A percentile compares a stretch with the other conserved stretches of the same genome.
Evolutionary conservation across 2,888 invertebrate species (phyloP).

Genomic region (Gordius sp.): DNA sequence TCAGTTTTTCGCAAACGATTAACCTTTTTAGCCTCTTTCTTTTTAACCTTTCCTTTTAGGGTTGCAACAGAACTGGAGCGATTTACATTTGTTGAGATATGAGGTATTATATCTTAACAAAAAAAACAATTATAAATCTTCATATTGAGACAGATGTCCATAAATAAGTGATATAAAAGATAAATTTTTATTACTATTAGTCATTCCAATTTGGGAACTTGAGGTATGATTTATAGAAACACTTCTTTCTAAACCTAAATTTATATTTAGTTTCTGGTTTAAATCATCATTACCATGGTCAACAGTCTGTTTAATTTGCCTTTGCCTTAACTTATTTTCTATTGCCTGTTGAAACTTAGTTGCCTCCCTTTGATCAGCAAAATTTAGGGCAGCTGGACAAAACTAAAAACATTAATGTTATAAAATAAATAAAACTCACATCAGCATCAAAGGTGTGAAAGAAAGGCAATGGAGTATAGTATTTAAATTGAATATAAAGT

Average conservation of each 20-base stretch:
- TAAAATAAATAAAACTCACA: constrained; percentile 3
- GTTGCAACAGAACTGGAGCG: not conserved
- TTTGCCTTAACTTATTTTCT: constrained; percentile 5
- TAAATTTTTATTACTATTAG: too few relatives aligned
- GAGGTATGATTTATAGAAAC: too few relatives aligned
- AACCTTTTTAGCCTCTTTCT: constrained; percentile 1
- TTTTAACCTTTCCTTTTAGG: not conserved
- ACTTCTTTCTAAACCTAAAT: too few relatives aligned
- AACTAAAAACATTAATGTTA: constrained; percentile 3
- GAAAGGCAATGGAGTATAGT: constrained; percentile 8
- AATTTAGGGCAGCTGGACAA: constrained; percentile 9
- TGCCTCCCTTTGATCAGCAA: constrained; percentile 15
- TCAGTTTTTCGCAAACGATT: not conserved
- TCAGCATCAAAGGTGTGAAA: constrained; percentile 14
- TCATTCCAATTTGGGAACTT: too few relatives aligned
- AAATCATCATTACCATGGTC: too few relatives aligned
- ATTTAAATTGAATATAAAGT: constrained; percentile 15
- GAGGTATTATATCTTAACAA: too few relatives aligned
- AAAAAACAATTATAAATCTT: too few relatives aligned
- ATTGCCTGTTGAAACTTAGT: not conserved
- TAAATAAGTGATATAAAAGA: too few relatives aligned
- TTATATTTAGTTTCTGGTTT: too few relatives aligned
- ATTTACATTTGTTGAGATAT: not conserved
- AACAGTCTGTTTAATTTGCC: not conserved
- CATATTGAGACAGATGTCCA: too few relatives aligned